phyloP scores from a whole-genome alignment of 2,888 invertebrate genomes.

The Ctena decussata region DNA sequence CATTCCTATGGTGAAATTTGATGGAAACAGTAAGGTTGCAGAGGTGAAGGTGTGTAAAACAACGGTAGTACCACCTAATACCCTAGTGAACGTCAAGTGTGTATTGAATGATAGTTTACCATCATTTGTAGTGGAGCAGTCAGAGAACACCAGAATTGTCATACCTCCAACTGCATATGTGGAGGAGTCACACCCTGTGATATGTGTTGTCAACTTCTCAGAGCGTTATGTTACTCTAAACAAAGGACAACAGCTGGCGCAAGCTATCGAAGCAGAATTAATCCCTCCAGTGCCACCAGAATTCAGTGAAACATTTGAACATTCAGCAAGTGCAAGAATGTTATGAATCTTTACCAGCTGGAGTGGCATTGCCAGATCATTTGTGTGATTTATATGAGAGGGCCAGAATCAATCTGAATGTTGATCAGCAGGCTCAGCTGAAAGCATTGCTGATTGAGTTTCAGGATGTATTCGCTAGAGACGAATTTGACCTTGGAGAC shows the following conservation, averaged over 20 bases:
- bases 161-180: neutral
- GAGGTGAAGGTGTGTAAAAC: neutral
- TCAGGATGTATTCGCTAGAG: neutral
- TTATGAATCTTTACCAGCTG: neutral
- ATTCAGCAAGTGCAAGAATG: neutral
- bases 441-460: neutral
- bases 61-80: neutral
- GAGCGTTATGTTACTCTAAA: neutral
- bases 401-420: neutral
- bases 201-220: neutral
- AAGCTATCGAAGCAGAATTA: neutral
- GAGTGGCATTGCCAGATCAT: neutral
- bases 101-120: neutral
- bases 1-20: neutral
- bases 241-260: neutral
- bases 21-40: neutral
- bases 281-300: neutral
- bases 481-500: neutral
- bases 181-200: neutral
- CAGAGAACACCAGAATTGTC: neutral
- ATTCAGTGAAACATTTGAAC: neutral
- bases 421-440: neutral
- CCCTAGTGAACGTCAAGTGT: neutral
- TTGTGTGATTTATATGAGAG: neutral
- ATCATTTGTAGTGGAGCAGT: neutral